Base-by-base conservation (phyloP, 2,888 invertebrate genomes). In the Caenorhabditis parvicauda region DNA sequence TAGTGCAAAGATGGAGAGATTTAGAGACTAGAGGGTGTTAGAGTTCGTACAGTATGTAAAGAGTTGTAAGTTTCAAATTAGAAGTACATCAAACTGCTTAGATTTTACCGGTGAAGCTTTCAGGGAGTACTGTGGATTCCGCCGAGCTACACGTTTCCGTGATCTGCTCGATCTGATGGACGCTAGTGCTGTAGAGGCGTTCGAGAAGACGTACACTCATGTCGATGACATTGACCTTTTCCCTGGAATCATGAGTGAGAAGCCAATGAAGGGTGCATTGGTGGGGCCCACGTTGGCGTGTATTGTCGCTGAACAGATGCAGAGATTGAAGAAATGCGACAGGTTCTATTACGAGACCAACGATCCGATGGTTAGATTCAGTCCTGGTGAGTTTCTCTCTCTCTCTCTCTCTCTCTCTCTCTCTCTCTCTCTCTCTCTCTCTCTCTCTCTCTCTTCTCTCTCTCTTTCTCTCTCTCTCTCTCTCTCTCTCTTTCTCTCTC, bases 171-270 rank as follows among this genome's bases (percentile, higher is more conserved):
- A 82, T 1, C 85, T 88, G 24, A 86, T 91, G 75, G 89, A 90
- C 74, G 82, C 84, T 0, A 85, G 86, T 7, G 87, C 89, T 5
- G 59, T 75, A 6, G 53, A 50, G 17, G 74, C 77, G 1, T 62
- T 79, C 2, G 61, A 67, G 28, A 59, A 65, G 21, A 73, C 67
- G 12, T 79, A 79, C 68, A 82, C 82, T 2, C 89, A 89, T 2
- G 93, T 94, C 0, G 93, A 95, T 77, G 95, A 96, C 82, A 91
- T 96, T 54, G 85, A 96, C 82, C 85, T 95, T 2, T 96, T 95
- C 87, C 91, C 93, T 0, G 95, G 94, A 22, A 90, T 92, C 2
- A 89, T 95, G 88, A 90, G 91, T 72, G 87, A 87, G 82, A 85
- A 89, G 2, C 82, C 86, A 0, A 79, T 92, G 5, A 90, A 75